Evolutionary conservation across 2,797 vertebrate genomes (phyloP).

Genomic region (Avahi laniger): DNA sequence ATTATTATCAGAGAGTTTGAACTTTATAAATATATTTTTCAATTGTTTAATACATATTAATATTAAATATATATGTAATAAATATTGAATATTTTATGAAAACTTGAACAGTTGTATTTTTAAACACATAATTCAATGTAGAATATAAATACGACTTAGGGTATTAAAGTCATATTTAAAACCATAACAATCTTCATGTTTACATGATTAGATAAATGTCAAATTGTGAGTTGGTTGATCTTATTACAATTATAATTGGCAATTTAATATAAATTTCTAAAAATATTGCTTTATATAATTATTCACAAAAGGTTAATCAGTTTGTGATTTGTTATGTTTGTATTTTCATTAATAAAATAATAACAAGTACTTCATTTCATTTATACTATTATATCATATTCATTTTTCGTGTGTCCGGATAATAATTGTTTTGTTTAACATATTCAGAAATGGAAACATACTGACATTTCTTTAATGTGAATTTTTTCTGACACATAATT

Average conservation of each 20-base stretch:
- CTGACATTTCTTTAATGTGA: neutral
- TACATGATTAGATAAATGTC: neutral
- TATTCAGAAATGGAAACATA: neutral
- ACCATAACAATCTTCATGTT: neutral
- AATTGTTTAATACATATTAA: neutral
- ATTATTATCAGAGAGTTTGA: neutral
- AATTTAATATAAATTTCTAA: neutral
- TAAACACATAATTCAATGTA: neutral
- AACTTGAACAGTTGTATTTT: neutral
- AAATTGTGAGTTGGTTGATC: neutral
- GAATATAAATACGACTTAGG: neutral
- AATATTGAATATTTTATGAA: neutral
- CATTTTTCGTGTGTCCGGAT: neutral
- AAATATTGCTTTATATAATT: neutral
- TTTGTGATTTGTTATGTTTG: neutral
- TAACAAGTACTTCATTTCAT: neutral
- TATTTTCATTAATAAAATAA: neutral
- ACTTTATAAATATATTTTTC: neutral
- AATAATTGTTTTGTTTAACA: neutral
- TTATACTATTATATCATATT: neutral
- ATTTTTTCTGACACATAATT: neutral
- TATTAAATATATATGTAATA: neutral
- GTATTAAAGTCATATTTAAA: neutral
- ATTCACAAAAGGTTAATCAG: neutral
- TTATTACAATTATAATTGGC: neutral